Evolutionary conservation across 1,140 invertebrate genomes (phyloP), one percentile per base, ranked within the genome.

Genomic region (Papilio xuthus): DNA sequence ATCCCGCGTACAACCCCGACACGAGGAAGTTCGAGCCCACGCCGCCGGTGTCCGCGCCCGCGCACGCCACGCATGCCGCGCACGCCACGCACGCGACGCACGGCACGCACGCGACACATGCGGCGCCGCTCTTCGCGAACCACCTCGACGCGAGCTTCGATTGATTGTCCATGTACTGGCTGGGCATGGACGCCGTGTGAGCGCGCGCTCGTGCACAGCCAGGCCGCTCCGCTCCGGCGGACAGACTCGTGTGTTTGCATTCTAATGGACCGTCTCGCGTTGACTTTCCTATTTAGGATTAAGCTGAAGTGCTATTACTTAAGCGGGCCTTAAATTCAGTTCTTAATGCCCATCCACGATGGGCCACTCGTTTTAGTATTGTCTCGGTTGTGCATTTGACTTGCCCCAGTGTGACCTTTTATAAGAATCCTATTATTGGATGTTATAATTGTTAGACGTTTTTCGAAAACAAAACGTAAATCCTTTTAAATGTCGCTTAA

Each of bases 1-100:
- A 97, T 95, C 96, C 97, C 89, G 95, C 95, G 90, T 96, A 95
- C 94, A 96, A 96, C 94, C 96, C 96, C 80, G 96, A 97, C 94
- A 97, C 96, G 91, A 96, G 96, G 95, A 97, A 97, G 95, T 97
- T 97, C 94, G 96, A 97, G 93, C 94, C 95, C 84, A 91, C 95
- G 81, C 94, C 95, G 86, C 89, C 95, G 81, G 93, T 60, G 53
- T 60, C 95, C 84, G 86, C 90, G 69, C 88, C 92, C 89, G 94
- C 89, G 91, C 94, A 94, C 90, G 94, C 90, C 86, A 90, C 88
- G 82, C 94, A 15, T 41, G 32, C 37, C 37, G 32, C 28, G 15
- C 67, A 70, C 67, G 67, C 32, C 67, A 32, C 87, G 92, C 90
- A 94, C 77, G 80, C 95, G 73, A 92, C 94, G 80, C 90, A 92